Base-by-base conservation (phyloP, 2,113 vertebrate species). In the Amphiprion ocellaris region DNA sequence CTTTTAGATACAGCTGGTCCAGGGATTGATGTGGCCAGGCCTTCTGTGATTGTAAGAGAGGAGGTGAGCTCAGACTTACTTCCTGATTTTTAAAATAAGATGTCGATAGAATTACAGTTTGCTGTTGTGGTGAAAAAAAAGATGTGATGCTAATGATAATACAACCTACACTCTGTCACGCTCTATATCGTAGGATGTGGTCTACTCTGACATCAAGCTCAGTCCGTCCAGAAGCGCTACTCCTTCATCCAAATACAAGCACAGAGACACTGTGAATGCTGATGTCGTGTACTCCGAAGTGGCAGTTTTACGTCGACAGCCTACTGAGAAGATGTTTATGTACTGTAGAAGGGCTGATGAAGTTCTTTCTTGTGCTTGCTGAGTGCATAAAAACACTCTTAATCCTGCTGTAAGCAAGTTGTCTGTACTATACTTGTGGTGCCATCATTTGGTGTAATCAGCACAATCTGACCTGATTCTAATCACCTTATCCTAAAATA, bases 241-340 rank as follows among this genome's bases (percentile, higher is more conserved):
- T 9, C 2, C 23, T 17, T 66, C 68, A 15, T 46, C n/a, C 49
- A 67, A 11, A 3, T 12, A 69, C 19, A 54, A 61, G 19, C 16
- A 17, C 14, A 19, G 53, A n/a, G 10, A 23, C 2, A 4, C 14
- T 0, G 1, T 0, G 0, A 5, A 21, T 3, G 24, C 3, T 14
- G 84, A 85, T 6, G 79, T 89, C 73, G 88, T 55, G 0, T 92
- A 92, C 21, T 64, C 86, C 0, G 67, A 86, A 10, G 83, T 93
- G 3, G 1, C 24, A 5, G 4, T 75, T 59, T 10, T 26, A 2
- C 5, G 9, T 14, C 62, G 0, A 3, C 37, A 39, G 19, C 33
- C 33, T 0, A 17, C 28, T 55, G 19, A 59, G 6, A 37, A 10
- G 50, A 19, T 49, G 47, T 52, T n/a, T 39, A 44, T 52, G 23